Conservation (phyloP, 1,140 invertebrate species). For the Meloidogyne floridensis region DNA sequence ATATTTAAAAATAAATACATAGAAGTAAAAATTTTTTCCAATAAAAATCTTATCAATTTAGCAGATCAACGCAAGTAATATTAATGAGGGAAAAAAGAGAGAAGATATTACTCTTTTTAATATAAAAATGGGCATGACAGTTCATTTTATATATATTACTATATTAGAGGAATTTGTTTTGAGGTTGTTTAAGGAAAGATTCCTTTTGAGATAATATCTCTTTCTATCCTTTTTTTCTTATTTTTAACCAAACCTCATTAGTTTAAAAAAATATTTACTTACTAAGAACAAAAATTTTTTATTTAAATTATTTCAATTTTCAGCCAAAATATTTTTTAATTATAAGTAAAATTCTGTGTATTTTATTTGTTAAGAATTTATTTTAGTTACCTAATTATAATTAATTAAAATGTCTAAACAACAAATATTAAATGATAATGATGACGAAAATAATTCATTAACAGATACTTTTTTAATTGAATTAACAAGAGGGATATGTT, state of each 20-base stretch:
- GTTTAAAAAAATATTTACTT: too few species aligned
- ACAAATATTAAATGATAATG: not conserved
- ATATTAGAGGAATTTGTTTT: not conserved
- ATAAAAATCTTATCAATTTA: not conserved
- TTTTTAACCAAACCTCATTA: too few species aligned
- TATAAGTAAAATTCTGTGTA: not conserved
- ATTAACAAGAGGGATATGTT: constrained; percentile 15
- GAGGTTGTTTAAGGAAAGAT: constrained; percentile 3
- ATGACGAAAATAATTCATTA: not conserved
- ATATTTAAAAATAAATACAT: too few species aligned
- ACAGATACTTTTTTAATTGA: constrained; percentile 19
- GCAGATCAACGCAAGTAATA: not conserved
- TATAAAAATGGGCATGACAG: not conserved
- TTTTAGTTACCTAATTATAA: not conserved
- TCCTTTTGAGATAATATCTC: not conserved
- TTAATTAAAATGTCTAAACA: constrained; percentile 1
- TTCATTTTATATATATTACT: not conserved
- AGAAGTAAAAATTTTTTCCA: not conserved
- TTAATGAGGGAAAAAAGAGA: not conserved
- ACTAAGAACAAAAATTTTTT: too few species aligned
- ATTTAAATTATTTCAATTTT: too few species aligned
- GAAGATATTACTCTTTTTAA: not conserved
- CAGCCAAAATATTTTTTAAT: not conserved
- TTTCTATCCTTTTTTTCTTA: too few species aligned
- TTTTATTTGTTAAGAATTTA: not conserved